Evolutionary conservation across 2,113 vertebrate species (phyloP).

Genomic region (Oreocharis arfaki): DNA sequence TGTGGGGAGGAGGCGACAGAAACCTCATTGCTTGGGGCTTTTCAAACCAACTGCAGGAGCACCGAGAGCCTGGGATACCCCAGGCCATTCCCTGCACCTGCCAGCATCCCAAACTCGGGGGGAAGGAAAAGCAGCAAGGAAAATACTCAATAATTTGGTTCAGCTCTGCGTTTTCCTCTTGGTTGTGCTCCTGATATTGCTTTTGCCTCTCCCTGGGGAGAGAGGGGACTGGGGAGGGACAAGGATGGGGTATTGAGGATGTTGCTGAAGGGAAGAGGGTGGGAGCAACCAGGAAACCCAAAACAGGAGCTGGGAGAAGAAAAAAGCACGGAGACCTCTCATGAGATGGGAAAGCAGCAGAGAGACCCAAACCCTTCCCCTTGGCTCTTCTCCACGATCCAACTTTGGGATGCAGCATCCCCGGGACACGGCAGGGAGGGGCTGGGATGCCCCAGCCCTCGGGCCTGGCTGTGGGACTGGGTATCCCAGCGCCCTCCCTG

Average conservation of each 20-base stretch:
- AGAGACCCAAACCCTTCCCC: not conserved
- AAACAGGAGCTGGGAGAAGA: not conserved
- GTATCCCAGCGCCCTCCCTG: not conserved
- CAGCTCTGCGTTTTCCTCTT: not conserved
- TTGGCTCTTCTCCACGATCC: not conserved
- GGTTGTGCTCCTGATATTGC: not conserved
- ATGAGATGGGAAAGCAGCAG: not conserved
- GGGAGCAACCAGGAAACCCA: not conserved
- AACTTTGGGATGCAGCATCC: not conserved
- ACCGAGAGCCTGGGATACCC: fast-evolving
- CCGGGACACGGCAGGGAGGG: not conserved
- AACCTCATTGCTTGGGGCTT: not conserved
- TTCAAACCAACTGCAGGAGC: not conserved
- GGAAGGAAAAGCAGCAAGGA: not conserved
- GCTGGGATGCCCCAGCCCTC: not conserved
- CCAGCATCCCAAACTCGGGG: not conserved
- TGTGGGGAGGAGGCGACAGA: not conserved
- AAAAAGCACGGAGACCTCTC: not conserved
- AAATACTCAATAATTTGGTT: not conserved
- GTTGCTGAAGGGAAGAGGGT: not conserved
- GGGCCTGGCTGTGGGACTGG: not conserved
- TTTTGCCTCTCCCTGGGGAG: not conserved
- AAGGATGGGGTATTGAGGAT: not conserved
- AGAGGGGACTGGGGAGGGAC: not conserved
- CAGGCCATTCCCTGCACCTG: not conserved